Percentiles rank a stretch among this genome's conserved stretches.
Conservation (phyloP, 2,888 invertebrate species). For the Mamestra brassicae region DNA sequence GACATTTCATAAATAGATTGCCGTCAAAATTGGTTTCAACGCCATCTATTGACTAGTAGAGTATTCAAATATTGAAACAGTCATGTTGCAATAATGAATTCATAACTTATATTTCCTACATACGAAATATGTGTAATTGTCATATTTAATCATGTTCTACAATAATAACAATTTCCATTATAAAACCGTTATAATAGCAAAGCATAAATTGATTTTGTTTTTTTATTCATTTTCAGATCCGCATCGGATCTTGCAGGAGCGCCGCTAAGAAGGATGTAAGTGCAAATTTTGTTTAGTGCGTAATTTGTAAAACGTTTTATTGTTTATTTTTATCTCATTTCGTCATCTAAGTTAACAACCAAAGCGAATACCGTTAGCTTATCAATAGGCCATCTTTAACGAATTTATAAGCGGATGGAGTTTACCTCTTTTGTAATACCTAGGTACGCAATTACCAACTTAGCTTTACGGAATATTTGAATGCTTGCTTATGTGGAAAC, state of each 20-base stretch:
- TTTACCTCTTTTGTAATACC: slow-evolving; percentile 70
- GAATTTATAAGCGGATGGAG: slow-evolving; percentile 73
- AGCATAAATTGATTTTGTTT: slow-evolving; percentile 27
- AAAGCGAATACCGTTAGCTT: slow-evolving; percentile 70
- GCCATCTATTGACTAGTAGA: slow-evolving; percentile 77
- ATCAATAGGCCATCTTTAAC: slow-evolving; percentile 80
- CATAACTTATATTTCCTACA: neutral
- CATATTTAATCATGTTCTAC: slow-evolving; percentile 1
- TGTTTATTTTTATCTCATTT: slow-evolving; percentile 63
- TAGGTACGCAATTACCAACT: slow-evolving; percentile 45
- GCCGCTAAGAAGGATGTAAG: slow-evolving; percentile 65
- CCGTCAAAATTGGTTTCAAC: slow-evolving; percentile 64
- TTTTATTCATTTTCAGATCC: slow-evolving; percentile 53
- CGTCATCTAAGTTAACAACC: slow-evolving; percentile 65
- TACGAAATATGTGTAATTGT: slow-evolving; percentile 2
- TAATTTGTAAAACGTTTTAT: slow-evolving; percentile 33
- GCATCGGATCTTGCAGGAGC: neutral
- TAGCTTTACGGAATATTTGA: slow-evolving; percentile 27
- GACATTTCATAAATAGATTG: slow-evolving; percentile 63
- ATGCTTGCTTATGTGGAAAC: slow-evolving; percentile 7
- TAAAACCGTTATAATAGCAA: slow-evolving; percentile 9
- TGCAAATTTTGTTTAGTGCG: slow-evolving; percentile 46
- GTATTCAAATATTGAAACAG: slow-evolving; percentile 27
- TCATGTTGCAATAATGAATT: slow-evolving; percentile 10
- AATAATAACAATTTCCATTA: slow-evolving; percentile 3